These are phyloP conservation scores for Phataginus tricuspis DNA, from an alignment of 2,797 vertebrate genomes.

Conservation along the genomic window DNA sequence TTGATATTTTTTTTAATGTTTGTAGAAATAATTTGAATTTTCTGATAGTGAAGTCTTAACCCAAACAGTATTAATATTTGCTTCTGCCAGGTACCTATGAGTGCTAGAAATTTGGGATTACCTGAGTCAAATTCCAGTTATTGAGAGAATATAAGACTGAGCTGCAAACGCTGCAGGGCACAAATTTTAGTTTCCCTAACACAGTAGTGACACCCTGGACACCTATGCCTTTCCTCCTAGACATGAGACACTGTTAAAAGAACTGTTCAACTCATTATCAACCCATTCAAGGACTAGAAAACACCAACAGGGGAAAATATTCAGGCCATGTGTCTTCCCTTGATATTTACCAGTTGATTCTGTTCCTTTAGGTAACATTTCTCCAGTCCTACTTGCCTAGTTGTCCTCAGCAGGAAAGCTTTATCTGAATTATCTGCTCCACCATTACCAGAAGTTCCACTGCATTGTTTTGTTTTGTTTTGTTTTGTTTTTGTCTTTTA, in stretches of 20 bases:
- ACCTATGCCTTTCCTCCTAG: background rate
- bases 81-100: background rate
- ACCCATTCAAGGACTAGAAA: background rate
- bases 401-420: background rate
- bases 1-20: background rate
- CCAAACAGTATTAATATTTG: background rate
- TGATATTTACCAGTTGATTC: background rate
- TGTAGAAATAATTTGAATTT: background rate
- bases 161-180: rapidly evolving
- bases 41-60: background rate
- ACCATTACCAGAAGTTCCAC: background rate
- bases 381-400: background rate
- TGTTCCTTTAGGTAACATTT: background rate
- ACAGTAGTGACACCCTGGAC: background rate
- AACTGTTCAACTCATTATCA: background rate
- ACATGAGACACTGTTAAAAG: background rate
- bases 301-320: background rate
- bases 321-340: background rate
- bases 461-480: background rate
- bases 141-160: background rate
- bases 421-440: background rate
- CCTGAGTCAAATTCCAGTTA: background rate
- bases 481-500: background rate
- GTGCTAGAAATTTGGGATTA: background rate
- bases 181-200: background rate